These are phyloP conservation scores for Pyrochroa serraticornis DNA, from an alignment of 2,888 invertebrate genomes.

Conservation along the genomic window DNA sequence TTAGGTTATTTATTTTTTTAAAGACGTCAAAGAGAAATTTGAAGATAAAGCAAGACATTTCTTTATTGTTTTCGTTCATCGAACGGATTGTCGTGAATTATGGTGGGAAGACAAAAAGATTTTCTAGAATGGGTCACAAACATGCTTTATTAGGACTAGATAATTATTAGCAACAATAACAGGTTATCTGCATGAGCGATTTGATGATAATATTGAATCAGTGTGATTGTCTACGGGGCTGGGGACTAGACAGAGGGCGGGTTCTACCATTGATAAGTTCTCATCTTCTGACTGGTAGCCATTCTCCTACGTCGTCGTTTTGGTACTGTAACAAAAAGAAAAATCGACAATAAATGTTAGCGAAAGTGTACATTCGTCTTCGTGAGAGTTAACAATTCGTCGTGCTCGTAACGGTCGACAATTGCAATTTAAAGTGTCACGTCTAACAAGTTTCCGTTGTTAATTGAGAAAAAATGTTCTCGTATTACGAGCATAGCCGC, in stretches of 20 bases:
- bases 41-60: neutral
- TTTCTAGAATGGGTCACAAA: conserved; percentile 40
- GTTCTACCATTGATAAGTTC: conserved; percentile 36
- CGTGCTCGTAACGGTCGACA: neutral
- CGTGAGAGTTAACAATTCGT: neutral
- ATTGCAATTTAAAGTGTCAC: neutral
- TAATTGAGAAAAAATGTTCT: conserved; percentile 1
- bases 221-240: conserved; percentile 54
- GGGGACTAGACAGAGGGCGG: conserved; percentile 41
- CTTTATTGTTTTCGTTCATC: too few relatives aligned
- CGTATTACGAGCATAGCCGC: neutral
- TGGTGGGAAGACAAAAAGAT: conserved; percentile 13
- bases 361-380: neutral
- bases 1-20: too few relatives aligned
- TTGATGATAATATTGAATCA: conserved; percentile 37
- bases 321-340: conserved; percentile 48
- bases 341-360: neutral
- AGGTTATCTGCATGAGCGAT: conserved; percentile 39
- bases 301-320: conserved; percentile 48
- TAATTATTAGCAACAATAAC: conserved; percentile 44
- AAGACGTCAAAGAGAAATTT: too few relatives aligned
- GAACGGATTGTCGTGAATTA: too few relatives aligned
- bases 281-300: conserved; percentile 53
- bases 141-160: conserved; percentile 47
- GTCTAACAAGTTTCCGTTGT: neutral